These are phyloP conservation scores for Martes martes DNA, from an alignment of 2,113 vertebrate genomes.

Conservation along the genomic window DNA sequence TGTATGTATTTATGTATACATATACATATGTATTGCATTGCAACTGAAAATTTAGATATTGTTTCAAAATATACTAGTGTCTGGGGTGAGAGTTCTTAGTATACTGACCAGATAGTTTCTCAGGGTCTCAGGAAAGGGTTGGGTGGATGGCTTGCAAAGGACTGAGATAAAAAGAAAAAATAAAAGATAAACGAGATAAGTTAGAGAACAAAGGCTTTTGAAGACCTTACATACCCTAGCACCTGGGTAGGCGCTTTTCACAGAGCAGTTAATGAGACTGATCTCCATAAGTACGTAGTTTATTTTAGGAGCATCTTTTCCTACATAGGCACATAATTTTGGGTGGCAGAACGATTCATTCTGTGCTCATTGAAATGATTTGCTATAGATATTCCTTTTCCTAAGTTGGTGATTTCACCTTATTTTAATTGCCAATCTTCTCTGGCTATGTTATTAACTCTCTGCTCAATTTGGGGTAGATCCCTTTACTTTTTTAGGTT, in stretches of 20 bases:
- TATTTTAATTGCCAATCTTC: background rate
- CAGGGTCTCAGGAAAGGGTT: background rate
- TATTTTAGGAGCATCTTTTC: background rate
- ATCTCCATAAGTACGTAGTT: background rate
- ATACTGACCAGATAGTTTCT: background rate
- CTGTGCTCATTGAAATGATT: background rate
- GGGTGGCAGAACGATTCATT: background rate
- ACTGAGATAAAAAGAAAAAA: background rate
- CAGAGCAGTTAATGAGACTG: background rate
- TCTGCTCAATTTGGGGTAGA: background rate
- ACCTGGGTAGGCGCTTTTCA: background rate
- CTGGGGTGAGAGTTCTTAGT: background rate
- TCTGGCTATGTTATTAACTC: background rate
- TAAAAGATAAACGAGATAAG: background rate
- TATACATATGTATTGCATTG: background rate
- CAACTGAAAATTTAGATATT: background rate
- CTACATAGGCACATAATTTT: background rate
- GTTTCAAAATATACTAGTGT: conserved; percentile 2
- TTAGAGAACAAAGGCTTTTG: background rate
- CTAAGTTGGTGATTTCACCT: background rate
- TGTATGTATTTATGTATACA: too few relatives aligned
- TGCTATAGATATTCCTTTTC: background rate
- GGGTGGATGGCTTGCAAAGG: background rate
- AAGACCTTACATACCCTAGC: background rate
- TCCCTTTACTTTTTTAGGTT: background rate